Conservation (phyloP, 2,113 vertebrate species). For the Sminthopsis crassicaudata region DNA sequence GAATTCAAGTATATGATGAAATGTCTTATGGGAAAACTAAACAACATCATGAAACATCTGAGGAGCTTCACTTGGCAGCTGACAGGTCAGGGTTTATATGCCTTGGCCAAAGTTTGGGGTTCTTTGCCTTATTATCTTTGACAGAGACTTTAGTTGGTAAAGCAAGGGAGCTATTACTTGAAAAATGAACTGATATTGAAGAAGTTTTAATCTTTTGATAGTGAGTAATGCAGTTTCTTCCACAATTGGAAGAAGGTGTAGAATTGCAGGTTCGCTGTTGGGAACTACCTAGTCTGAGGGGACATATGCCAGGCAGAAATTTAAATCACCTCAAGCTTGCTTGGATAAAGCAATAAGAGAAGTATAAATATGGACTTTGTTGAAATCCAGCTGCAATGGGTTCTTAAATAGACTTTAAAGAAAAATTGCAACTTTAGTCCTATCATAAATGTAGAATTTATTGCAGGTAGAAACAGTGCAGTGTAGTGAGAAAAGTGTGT, state of each 20-base stretch:
- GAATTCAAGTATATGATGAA: conserved; percentile 26
- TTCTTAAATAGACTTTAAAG: neutral
- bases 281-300: neutral
- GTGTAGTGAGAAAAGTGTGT: neutral
- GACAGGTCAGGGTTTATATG: neutral
- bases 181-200: neutral
- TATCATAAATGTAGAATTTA: neutral
- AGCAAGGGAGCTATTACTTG: neutral
- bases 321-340: neutral
- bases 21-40: neutral
- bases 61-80: conserved; percentile 47
- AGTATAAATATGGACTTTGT: neutral
- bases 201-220: neutral
- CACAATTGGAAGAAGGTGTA: neutral
- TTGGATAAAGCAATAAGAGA: accelerated
- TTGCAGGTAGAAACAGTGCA: neutral
- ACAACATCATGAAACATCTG: conserved; percentile 55
- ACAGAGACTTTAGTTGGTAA: neutral
- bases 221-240: neutral
- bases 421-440: neutral
- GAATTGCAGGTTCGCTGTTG: neutral
- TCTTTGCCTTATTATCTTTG: neutral
- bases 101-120: neutral
- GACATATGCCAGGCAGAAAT: neutral
- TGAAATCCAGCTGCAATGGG: neutral